Conservation (phyloP, 92 coral and sea anemone species). For the Plumapathes pennacea region DNA sequence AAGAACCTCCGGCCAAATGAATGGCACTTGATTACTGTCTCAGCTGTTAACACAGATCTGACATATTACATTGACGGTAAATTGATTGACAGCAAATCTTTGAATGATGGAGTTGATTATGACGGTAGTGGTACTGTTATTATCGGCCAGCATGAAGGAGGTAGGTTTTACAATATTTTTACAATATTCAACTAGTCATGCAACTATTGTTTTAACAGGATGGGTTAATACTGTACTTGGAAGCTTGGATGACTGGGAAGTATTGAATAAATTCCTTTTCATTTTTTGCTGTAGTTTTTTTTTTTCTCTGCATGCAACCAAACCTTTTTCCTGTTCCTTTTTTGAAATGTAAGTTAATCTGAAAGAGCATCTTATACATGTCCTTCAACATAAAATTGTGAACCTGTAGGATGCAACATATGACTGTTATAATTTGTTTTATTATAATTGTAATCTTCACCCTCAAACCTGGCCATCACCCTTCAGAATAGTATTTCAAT, state of each 20-base stretch:
- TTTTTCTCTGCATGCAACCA: too few relatives aligned
- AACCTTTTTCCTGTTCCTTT: too few relatives aligned
- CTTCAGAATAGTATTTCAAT: not conserved
- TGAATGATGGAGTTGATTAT: slow-evolving; percentile 30
- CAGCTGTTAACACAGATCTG: slow-evolving; percentile 62
- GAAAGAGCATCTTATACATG: too few relatives aligned
- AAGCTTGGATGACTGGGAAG: too few relatives aligned
- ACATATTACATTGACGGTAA: slow-evolving; percentile 87
- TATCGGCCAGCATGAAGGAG: slow-evolving; percentile 74
- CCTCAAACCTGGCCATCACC: not conserved
- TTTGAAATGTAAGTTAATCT: too few relatives aligned
- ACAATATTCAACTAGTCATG: too few relatives aligned
- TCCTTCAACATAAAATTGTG: too few relatives aligned
- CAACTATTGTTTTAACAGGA: not conserved
- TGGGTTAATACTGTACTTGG: too few relatives aligned
- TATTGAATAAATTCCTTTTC: too few relatives aligned
- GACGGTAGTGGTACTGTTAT: slow-evolving; percentile 62
- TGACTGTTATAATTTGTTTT: not conserved
- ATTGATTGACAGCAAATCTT: slow-evolving; percentile 45
- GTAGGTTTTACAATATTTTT: too few relatives aligned
- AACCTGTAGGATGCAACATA: not conserved
- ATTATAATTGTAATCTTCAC: not conserved
- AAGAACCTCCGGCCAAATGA: slow-evolving; percentile 55
- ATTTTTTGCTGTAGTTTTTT: too few relatives aligned
- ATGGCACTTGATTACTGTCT: slow-evolving; percentile 89